Base-by-base conservation (phyloP, 2,797 vertebrate genomes). In the Anniella stebbinsi region DNA sequence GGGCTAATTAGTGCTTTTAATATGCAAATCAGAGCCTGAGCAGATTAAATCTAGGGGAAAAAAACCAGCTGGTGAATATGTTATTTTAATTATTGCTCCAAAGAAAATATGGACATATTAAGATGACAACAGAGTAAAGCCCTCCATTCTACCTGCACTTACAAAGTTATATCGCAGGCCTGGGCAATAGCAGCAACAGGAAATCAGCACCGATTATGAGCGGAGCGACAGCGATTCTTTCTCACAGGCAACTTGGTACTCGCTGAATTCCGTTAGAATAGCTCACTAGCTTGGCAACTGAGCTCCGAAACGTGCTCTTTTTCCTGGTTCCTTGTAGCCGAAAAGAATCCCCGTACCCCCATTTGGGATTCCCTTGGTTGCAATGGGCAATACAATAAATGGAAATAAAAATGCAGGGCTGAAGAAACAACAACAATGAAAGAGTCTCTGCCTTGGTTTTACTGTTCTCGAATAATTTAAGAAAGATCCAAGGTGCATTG, bases 1-100 rank as follows among this genome's bases (percentile, higher is more conserved):
- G 98, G 98, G 98, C 98, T 99, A 99, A 99, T 99, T 99, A 99
- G 98, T 98, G 98, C 98, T 99, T 99, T 99, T 98, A 99, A 99
- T 99, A 99, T 99, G 99, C 98, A 99, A 99, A 99, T 99, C 97
- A 98, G 98, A 98, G 97, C 96, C 95, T 97, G 97, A 98, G 98
- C 98, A 98, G 99, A 99, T 99, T 99, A 98, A 96, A 97, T 97
- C 96, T 96, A 94, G 96, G 84, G 94, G 95, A 97, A 98, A 98
- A 94, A 97, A 98, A 97, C 98, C 98, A 99, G 98, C 98, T 99
- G 98, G 98, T 98, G 98, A 99, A 99, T 99, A 98, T 98, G 98
- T 98, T 98, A 98, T 98, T 98, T 99, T 99, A 98, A 98, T 98
- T 98, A 98, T 97, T 96, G 95, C 95, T 97, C 92, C 95, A 95